phyloP scores from a whole-genome alignment of 2,888 invertebrate species.

The Monopis laevigella region DNA sequence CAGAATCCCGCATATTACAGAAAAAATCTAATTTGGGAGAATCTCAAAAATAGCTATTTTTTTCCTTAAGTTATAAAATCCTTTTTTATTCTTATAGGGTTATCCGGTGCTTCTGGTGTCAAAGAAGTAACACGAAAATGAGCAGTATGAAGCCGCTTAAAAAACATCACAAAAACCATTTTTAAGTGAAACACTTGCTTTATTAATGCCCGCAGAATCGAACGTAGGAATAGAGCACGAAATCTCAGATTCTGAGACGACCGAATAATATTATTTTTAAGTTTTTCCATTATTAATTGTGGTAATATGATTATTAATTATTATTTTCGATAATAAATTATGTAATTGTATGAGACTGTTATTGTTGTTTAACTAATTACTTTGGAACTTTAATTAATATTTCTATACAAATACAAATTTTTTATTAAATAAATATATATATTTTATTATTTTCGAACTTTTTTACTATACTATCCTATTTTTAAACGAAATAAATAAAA shows the following conservation, averaged over 20 bases:
- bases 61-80: too few relatives aligned
- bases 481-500: background rate
- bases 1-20: too few relatives aligned
- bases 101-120: too few relatives aligned
- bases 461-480: background rate
- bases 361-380: background rate
- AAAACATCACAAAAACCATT: background rate
- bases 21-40: too few relatives aligned
- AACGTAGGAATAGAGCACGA: background rate
- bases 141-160: background rate
- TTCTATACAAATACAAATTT: too few relatives aligned
- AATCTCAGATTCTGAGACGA: background rate
- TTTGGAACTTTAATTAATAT: background rate
- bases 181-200: background rate
- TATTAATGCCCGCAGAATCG: background rate
- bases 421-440: too few relatives aligned
- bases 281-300: background rate
- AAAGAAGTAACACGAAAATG: too few relatives aligned
- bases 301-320: background rate
- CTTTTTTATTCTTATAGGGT: too few relatives aligned
- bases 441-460: background rate
- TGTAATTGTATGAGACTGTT: background rate
- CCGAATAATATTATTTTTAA: background rate
- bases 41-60: too few relatives aligned
- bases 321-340: background rate